Evolutionary conservation across 1,140 invertebrate species (phyloP), one percentile per base, ranked within the genome.

Genomic region (Anoplophora glabripennis): DNA sequence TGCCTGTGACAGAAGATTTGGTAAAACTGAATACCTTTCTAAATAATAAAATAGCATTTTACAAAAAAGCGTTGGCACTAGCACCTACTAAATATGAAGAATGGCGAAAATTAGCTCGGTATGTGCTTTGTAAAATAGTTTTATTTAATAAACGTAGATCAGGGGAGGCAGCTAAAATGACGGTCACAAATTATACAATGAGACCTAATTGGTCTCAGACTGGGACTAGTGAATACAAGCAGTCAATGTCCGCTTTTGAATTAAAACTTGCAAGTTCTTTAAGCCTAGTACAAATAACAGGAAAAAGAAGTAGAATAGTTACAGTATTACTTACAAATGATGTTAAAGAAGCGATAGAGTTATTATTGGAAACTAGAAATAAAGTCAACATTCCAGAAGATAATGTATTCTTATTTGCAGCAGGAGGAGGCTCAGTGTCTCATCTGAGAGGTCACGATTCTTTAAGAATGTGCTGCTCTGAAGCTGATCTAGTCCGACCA

Each of bases 401-500:
- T 15, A 52, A 38, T 21, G 7, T 28, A 12, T 47, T 21, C 14
- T 7, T 34, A n/a, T 47, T 47, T 47, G 45, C 45, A 28, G 17
- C 12, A 9, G 11, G 17, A 11, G 45, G 21, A 33, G 34, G 10
- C 18, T 18, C 15, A 9, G n/a, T 47, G 18, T 10, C 33, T 4
- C 34, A 52, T 34, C n/a, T 55, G 41, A 48, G 53, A 33, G 53
- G 53, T 10, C 53, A 48, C 11, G 40, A 47, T 33, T 15, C 10
- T 11, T 12, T 54, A 7, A 55, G 12, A 21, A 49, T 33, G 47
- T 37, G 35, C 14, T 41, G 21, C 11, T 5, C 38, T 41, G 34
- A 53, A 15, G 36, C 34, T 41, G 38, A 28, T 45, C 15, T 53
- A 28, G 7, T 14, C 15, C 12, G 21, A 7, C 51, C 36, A 11